These are phyloP conservation scores for Leptinotarsa lineolata DNA, from an alignment of 1,140 invertebrate species.

Conservation along the genomic window DNA sequence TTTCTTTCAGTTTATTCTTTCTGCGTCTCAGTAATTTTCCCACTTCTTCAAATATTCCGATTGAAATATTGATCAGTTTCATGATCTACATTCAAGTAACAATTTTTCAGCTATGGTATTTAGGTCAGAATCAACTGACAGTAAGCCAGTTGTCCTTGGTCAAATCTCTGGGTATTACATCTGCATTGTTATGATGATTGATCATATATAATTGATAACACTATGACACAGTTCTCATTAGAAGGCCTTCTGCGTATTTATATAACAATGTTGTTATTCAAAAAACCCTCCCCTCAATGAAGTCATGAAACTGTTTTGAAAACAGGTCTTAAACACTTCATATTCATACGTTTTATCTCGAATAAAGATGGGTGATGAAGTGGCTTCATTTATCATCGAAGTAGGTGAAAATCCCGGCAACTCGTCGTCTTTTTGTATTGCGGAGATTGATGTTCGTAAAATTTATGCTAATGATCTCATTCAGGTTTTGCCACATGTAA, in stretches of 20 bases:
- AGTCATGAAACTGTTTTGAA: conserved; percentile 34
- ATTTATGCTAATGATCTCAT: conserved; percentile 12
- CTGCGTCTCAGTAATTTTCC: too few relatives aligned
- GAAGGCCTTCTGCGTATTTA: conserved; percentile 28
- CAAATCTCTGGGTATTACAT: conserved; percentile 7
- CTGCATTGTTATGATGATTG: conserved; percentile 10
- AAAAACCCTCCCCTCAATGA: not conserved
- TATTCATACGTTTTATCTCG: conserved; percentile 34
- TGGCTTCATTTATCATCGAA: conserved; percentile 42
- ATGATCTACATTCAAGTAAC: too few relatives aligned
- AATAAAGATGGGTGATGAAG: conserved; percentile 43
- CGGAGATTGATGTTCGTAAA: not conserved
- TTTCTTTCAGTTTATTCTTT: too few relatives aligned
- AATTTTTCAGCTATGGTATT: not conserved
- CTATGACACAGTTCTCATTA: not conserved
- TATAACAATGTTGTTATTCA: not conserved
- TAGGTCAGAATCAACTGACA: not conserved
- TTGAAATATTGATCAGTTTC: too few relatives aligned
- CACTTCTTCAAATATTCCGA: too few relatives aligned
- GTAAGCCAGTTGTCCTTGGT: not conserved
- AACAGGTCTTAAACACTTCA: conserved; percentile 36
- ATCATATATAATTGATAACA: not conserved
- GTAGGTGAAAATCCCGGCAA: conserved; percentile 29
- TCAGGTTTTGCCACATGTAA: not conserved
- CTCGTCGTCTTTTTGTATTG: not conserved